Conservation (phyloP, 1,140 invertebrate genomes). For the Apis mellifera region DNA sequence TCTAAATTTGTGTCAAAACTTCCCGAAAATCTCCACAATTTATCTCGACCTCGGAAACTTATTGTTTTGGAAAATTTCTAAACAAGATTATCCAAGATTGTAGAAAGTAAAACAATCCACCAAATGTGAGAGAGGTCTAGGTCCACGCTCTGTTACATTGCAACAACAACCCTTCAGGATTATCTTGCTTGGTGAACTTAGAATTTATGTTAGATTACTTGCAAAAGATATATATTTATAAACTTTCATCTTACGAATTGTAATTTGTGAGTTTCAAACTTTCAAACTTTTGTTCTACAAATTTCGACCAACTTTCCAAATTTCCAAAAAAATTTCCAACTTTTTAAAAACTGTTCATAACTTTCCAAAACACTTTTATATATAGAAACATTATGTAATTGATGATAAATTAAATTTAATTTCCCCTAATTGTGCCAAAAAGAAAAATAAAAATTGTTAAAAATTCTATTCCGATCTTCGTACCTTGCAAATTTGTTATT, state of each 20-base stretch:
- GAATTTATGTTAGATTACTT: conserved; percentile 11
- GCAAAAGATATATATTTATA: neutral
- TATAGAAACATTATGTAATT: neutral
- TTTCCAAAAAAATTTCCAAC: neutral
- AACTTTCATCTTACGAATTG: neutral
- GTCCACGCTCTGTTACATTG: neutral
- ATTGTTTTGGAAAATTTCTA: neutral
- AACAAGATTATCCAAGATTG: conserved; percentile 15
- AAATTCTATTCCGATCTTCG: too few species aligned
- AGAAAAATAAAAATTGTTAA: too few species aligned
- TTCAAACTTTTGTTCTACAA: neutral
- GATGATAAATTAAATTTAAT: too few species aligned
- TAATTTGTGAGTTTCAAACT: neutral
- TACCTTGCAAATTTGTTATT: too few species aligned
- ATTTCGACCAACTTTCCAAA: neutral
- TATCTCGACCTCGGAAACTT: neutral
- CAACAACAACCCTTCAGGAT: conserved; percentile 5
- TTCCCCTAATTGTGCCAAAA: too few species aligned
- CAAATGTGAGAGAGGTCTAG: conserved; percentile 1
- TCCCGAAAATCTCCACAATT: conserved; percentile 1
- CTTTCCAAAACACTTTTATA: neutral
- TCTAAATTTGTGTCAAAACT: neutral
- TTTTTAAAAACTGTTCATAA: neutral
- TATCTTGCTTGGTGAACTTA: conserved; percentile 6
- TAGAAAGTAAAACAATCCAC: conserved; percentile 18